These are phyloP conservation scores for Pelodytes ibericus DNA, from an alignment of 2,797 vertebrate species.

Conservation along the genomic window DNA sequence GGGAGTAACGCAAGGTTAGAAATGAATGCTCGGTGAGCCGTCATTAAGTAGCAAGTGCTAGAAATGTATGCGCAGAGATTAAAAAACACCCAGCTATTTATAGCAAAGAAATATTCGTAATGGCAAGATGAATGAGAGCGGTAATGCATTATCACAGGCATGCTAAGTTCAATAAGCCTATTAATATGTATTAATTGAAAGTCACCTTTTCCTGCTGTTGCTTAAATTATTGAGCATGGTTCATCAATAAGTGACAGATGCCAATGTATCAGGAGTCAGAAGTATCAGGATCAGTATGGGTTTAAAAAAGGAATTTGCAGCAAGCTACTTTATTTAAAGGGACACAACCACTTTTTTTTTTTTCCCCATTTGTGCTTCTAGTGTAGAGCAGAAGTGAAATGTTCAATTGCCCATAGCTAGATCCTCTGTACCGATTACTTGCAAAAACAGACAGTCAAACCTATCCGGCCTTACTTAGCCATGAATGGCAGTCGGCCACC, in stretches of 20 bases:
- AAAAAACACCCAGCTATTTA: constrained; percentile 5
- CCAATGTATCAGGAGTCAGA: neutral
- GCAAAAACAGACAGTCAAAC: too few species aligned
- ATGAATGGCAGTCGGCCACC: too few species aligned
- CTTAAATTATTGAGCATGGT: constrained; percentile 28
- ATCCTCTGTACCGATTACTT: too few species aligned
- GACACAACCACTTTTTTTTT: too few species aligned
- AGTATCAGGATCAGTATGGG: neutral
- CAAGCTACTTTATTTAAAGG: too few species aligned
- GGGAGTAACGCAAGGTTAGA: constrained; percentile 2
- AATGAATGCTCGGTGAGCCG: neutral
- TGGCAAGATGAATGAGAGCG: constrained; percentile 14
- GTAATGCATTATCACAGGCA: neutral
- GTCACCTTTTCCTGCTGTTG: constrained; percentile 34
- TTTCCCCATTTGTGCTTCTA: too few species aligned
- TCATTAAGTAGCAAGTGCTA: constrained; percentile 1
- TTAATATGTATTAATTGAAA: constrained; percentile 33
- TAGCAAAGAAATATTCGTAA: constrained; percentile 21
- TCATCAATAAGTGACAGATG: constrained; percentile 24
- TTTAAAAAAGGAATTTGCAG: too few species aligned
- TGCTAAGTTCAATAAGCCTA: constrained; percentile 14
- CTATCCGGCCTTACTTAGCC: too few species aligned
- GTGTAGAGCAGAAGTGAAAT: too few species aligned
- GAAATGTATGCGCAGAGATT: neutral
- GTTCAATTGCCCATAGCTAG: too few species aligned